Evolutionary conservation across 2,888 invertebrate species (phyloP).

Genomic region (Horisme vitalbata): DNA sequence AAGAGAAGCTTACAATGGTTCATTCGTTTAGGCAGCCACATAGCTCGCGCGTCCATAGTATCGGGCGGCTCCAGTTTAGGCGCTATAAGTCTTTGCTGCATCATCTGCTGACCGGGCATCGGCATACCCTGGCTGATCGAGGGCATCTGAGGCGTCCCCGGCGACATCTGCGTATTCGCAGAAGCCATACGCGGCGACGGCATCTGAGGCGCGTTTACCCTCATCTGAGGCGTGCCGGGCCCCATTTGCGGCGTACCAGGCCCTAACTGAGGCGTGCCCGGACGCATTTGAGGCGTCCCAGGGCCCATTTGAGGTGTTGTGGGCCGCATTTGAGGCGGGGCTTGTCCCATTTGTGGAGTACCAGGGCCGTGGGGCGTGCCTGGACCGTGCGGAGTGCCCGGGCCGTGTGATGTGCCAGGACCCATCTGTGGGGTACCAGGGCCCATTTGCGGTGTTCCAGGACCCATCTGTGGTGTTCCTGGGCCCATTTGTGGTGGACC

Average conservation of each 20-base stretch:
- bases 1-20: slow-evolving; percentile 85
- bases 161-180: slow-evolving; percentile 73
- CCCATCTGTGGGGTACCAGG: slow-evolving; percentile 55
- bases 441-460: slow-evolving; percentile 57
- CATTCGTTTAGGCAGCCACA: slow-evolving; percentile 86
- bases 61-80: slow-evolving; percentile 84
- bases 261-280: slow-evolving; percentile 51
- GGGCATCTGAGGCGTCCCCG: slow-evolving; percentile 72
- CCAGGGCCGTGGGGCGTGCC: slow-evolving; percentile 59
- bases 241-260: slow-evolving; percentile 58
- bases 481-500: slow-evolving; percentile 55
- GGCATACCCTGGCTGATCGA: slow-evolving; percentile 69
- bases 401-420: slow-evolving; percentile 41
- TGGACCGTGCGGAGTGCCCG: slow-evolving; percentile 44
- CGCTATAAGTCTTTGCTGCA: slow-evolving; percentile 72
- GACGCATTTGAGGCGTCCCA: slow-evolving; percentile 49
- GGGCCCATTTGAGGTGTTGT: slow-evolving; percentile 39
- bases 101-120: slow-evolving; percentile 68
- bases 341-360: slow-evolving; percentile 60
- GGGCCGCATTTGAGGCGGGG: slow-evolving; percentile 55
- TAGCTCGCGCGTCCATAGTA: slow-evolving; percentile 82
- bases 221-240: slow-evolving; percentile 57
- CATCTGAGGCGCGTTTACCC: slow-evolving; percentile 65
- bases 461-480: slow-evolving; percentile 51
- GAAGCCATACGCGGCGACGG: slow-evolving; percentile 72